Conservation (phyloP, 2,113 vertebrate genomes). For the Silurus glanis region DNA sequence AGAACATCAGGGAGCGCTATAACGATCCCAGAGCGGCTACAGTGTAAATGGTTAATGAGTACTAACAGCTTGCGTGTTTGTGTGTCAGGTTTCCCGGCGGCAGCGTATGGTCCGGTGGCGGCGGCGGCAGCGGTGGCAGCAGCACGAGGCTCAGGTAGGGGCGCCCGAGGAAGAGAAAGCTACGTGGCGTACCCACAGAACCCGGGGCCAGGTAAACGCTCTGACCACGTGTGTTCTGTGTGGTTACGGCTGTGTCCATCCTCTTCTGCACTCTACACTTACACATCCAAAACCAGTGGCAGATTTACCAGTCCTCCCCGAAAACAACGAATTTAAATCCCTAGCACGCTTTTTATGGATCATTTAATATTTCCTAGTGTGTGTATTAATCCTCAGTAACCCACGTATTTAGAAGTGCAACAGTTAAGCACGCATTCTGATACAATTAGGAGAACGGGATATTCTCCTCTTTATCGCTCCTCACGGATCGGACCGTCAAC, state of each 20-base stretch:
- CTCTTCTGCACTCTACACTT: conserved; percentile 60
- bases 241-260: conserved; percentile 87
- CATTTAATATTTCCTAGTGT: neutral
- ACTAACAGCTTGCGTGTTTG: conserved; percentile 38
- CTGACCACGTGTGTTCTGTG: conserved; percentile 89
- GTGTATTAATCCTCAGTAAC: conserved; percentile 4
- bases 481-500: conserved; percentile 65
- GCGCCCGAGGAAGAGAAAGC: conserved; percentile 84
- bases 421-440: conserved; percentile 38
- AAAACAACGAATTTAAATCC: neutral
- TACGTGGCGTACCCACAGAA: conserved; percentile 90
- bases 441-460: conserved; percentile 38
- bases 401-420: neutral
- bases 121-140: conserved; percentile 93
- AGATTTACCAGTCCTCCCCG: neutral
- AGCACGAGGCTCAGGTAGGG: conserved; percentile 98
- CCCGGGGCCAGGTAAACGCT: conserved; percentile 92
- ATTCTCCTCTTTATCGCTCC: conserved; percentile 56
- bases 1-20: neutral
- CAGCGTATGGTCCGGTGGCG: conserved; percentile 94
- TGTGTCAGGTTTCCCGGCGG: conserved; percentile 88
- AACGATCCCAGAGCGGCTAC: neutral
- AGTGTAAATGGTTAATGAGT: neutral
- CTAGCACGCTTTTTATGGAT: neutral
- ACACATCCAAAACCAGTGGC: conserved; percentile 38